These are phyloP conservation scores for Onychostruthus taczanowskii DNA, from an alignment of 2,113 vertebrate genomes.

Conservation along the genomic window DNA sequence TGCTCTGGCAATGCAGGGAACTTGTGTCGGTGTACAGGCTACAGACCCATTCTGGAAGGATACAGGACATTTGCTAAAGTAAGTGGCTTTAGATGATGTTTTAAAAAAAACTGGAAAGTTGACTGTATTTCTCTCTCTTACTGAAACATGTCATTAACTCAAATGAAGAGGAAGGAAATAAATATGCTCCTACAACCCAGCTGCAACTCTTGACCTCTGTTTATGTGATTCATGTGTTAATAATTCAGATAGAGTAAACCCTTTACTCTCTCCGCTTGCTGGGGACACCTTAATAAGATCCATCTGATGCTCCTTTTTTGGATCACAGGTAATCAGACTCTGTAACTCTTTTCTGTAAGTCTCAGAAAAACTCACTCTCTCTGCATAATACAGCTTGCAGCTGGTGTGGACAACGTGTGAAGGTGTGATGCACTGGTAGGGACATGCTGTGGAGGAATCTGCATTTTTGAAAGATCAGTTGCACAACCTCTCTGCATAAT, in stretches of 20 bases:
- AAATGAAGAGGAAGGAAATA: not conserved
- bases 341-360: not conserved
- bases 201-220: not conserved
- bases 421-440: not conserved
- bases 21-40: conserved; percentile 94
- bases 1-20: conserved; percentile 78
- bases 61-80: conserved; percentile 89
- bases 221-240: not conserved
- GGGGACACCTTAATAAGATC: not conserved
- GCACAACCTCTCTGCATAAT: not conserved
- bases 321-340: not conserved
- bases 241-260: not conserved
- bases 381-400: not conserved
- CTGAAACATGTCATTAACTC: not conserved
- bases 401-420: not conserved
- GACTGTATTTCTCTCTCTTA: not conserved
- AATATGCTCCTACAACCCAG: not conserved
- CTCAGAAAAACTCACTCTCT: not conserved
- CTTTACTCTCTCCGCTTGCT: not conserved
- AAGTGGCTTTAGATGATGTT: conserved; percentile 37
- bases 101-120: not conserved
- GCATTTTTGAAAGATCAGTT: not conserved
- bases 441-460: not conserved
- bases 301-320: not conserved
- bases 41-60: conserved; percentile 91